Evolutionary conservation across 2,113 vertebrate species (phyloP).

Genomic region (Leptocoma aspasia): DNA sequence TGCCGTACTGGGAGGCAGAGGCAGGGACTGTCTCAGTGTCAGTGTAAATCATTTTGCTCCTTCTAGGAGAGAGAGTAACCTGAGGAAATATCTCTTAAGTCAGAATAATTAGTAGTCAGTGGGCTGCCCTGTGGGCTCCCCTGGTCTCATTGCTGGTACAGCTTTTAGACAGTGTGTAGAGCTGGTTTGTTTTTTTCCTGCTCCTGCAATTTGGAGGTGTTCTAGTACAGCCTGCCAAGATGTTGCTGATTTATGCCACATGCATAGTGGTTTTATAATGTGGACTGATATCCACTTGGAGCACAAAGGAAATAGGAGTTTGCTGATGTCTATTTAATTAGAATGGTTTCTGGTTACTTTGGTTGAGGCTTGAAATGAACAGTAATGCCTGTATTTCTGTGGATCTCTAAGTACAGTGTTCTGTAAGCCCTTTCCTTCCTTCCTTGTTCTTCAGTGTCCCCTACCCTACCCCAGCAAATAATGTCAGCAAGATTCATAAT

Average conservation of each 20-base stretch:
- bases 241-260: constrained; percentile 56
- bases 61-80: neutral
- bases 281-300: constrained; percentile 20
- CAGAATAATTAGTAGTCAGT: neutral
- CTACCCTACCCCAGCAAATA: neutral
- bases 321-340: constrained; percentile 57
- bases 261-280: constrained; percentile 46
- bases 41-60: neutral
- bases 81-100: neutral
- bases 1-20: neutral
- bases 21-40: neutral
- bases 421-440: constrained; percentile 34
- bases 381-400: constrained; percentile 16
- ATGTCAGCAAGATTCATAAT: neutral
- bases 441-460: neutral
- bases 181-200: neutral
- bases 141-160: neutral
- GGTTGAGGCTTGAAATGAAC: constrained; percentile 30
- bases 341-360: constrained; percentile 57
- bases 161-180: neutral
- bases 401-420: constrained; percentile 47
- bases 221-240: constrained; percentile 35
- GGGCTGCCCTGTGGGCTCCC: neutral
- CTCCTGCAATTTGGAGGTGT: constrained; percentile 26
- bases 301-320: constrained; percentile 56